Percentiles rank a stretch among this genome's conserved stretches.
Evolutionary conservation across 2,888 invertebrate genomes (phyloP).

Genomic region (Harpalus rufipes): DNA sequence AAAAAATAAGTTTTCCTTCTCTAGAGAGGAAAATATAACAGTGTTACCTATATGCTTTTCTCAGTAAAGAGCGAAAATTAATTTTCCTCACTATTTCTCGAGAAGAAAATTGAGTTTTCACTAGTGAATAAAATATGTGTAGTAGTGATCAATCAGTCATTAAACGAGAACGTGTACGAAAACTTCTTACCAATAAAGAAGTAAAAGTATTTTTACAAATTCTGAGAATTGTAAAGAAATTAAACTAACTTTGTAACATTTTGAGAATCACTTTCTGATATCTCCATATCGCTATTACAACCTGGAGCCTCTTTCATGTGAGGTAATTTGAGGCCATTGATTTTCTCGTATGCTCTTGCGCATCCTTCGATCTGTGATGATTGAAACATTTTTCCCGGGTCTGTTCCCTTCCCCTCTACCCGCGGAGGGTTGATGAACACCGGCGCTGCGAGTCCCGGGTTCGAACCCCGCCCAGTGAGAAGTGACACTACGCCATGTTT

Average conservation of each 20-base stretch:
- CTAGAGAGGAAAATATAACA: too few relatives aligned
- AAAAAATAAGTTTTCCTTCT: too few relatives aligned
- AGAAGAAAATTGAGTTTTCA: too few relatives aligned
- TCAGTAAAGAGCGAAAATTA: too few relatives aligned
- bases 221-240: too few relatives aligned
- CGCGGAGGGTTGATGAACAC: background rate
- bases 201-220: too few relatives aligned
- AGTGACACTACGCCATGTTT: constrained; percentile 48
- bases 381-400: constrained; percentile 61
- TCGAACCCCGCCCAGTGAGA: constrained; percentile 23
- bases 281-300: constrained; percentile 58
- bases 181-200: too few relatives aligned
- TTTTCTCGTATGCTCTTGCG: constrained; percentile 57
- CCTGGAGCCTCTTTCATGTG: constrained; percentile 54
- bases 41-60: too few relatives aligned
- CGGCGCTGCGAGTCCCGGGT: constrained; percentile 14
- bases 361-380: constrained; percentile 60
- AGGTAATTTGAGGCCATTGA: constrained; percentile 66
- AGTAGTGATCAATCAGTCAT: too few relatives aligned
- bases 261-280: constrained; percentile 18
- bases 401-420: constrained; percentile 18
- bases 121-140: too few relatives aligned
- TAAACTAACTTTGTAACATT: background rate
- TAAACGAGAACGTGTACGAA: too few relatives aligned
- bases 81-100: too few relatives aligned